These are phyloP conservation scores for Phyto melanocephala DNA, from an alignment of 2,888 invertebrate genomes.

Conservation along the genomic window DNA sequence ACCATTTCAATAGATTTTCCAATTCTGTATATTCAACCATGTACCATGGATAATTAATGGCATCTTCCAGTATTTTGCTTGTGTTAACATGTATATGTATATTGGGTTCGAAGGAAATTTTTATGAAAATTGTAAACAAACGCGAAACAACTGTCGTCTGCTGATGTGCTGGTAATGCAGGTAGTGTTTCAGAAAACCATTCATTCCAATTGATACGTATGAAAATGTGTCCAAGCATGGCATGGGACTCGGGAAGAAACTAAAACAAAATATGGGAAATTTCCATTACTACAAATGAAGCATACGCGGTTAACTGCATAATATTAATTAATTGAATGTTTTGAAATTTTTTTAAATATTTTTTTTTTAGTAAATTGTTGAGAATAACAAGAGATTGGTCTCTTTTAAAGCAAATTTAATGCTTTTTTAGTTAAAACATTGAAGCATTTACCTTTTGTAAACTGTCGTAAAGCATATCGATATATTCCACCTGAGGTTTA, in stretches of 20 bases:
- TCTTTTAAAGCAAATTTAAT: too few relatives aligned
- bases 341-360: too few relatives aligned
- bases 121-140: constrained; percentile 84
- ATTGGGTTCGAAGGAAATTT: constrained; percentile 86
- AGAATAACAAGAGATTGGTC: too few relatives aligned
- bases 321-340: too few relatives aligned
- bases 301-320: too few relatives aligned
- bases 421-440: not conserved
- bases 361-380: too few relatives aligned
- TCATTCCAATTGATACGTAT: constrained; percentile 83
- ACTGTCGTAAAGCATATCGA: constrained; percentile 80
- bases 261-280: constrained; percentile 71
- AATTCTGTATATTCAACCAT: constrained; percentile 82
- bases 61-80: constrained; percentile 80
- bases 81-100: constrained; percentile 81
- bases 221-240: constrained; percentile 86
- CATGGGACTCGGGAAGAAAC: constrained; percentile 85
- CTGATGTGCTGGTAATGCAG: constrained; percentile 78
- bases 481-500: constrained; percentile 83
- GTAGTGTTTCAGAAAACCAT: constrained; percentile 80
- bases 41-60: constrained; percentile 84
- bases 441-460: constrained; percentile 82
- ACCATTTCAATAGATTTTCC: constrained; percentile 86
- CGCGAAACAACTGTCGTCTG: constrained; percentile 81
- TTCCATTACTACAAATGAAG: too few relatives aligned